Conservation (phyloP, 2,797 vertebrate genomes). For the Falco biarmicus region DNA sequence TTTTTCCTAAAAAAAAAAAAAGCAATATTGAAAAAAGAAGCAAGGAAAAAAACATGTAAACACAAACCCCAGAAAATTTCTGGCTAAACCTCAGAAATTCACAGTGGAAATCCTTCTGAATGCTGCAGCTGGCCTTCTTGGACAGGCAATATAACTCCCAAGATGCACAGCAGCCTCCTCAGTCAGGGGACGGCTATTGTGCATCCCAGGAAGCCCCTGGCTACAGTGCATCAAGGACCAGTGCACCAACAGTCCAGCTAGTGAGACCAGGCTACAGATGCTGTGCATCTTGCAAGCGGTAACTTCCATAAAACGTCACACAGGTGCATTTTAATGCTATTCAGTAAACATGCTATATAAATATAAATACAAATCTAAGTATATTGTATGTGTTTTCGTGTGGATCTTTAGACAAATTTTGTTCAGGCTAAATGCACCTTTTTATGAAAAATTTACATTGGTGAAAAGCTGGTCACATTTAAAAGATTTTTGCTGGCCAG, state of each 20-base stretch:
- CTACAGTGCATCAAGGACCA: neutral
- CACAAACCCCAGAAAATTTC: neutral
- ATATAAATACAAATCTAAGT: neutral
- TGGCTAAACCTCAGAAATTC: conserved; percentile 22
- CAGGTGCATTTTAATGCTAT: neutral
- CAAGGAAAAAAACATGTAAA: neutral
- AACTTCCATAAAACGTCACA: neutral
- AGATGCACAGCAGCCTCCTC: neutral
- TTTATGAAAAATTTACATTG: neutral
- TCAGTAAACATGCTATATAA: neutral
- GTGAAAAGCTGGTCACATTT: neutral
- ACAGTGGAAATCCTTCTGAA: conserved; percentile 27
- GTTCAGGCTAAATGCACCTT: neutral
- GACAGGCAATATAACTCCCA: neutral
- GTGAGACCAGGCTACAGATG: neutral
- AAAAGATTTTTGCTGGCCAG: neutral
- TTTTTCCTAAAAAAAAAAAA: neutral
- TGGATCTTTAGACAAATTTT: neutral
- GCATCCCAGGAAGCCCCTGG: neutral
- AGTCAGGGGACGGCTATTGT: neutral
- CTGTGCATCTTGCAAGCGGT: neutral
- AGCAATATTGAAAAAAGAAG: neutral
- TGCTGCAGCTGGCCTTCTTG: conserved; percentile 48
- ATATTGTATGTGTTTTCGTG: neutral
- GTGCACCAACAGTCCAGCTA: neutral